These are phyloP conservation scores for Dynastes grantii DNA, from an alignment of 2,888 invertebrate genomes.

Conservation along the genomic window DNA sequence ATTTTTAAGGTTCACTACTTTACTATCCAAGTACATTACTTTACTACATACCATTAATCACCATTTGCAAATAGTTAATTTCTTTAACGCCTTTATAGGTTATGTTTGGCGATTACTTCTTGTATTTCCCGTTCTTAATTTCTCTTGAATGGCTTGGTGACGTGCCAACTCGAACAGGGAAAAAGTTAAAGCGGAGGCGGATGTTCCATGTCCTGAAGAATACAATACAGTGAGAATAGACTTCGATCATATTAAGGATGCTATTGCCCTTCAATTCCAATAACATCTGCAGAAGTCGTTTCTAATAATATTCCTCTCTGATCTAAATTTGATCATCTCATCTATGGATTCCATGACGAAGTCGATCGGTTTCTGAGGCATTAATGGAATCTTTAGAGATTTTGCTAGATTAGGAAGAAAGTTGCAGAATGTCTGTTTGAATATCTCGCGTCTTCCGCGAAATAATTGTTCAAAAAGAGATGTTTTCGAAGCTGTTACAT, in stretches of 20 bases:
- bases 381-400: conserved; percentile 16
- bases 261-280: conserved; percentile 30
- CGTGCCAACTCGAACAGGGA: conserved; percentile 65
- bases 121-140: conserved; percentile 67
- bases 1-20: no score
- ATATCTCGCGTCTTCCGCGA: not conserved
- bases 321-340: conserved; percentile 9
- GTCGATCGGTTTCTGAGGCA: not conserved
- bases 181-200: conserved; percentile 64
- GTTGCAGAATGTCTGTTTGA: not conserved
- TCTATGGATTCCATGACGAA: conserved; percentile 13
- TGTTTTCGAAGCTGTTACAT: conserved; percentile 53
- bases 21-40: no score
- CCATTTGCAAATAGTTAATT: conserved; percentile 66
- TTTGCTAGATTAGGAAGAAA: conserved; percentile 27
- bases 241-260: conserved; percentile 58
- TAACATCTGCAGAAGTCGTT: conserved; percentile 41
- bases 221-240: conserved; percentile 62
- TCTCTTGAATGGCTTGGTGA: conserved; percentile 67
- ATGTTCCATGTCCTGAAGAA: conserved; percentile 68
- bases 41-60: conserved; percentile 62
- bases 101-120: conserved; percentile 63
- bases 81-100: conserved; percentile 65
- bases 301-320: conserved; percentile 12
- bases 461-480: not conserved